Base-by-base conservation (phyloP, 2,888 invertebrate species). In the Drosophila multiciliata region DNA sequence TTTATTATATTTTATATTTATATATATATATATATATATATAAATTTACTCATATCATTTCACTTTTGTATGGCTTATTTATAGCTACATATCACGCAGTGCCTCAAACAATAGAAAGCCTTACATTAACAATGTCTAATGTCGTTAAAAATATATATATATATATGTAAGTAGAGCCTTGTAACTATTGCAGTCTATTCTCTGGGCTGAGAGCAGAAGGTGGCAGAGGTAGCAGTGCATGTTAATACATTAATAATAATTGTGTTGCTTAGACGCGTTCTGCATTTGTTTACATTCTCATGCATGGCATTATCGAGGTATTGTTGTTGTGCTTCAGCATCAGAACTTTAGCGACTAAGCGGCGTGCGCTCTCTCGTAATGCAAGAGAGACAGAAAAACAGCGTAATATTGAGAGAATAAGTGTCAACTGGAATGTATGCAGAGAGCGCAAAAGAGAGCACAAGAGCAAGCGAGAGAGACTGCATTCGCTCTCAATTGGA, bases 241-340 rank as follows among this genome's bases (percentile, higher is more conserved):
- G 66, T 40, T 68, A 74, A 63, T 62, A 67, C 62, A 64, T 65
- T 66, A 59, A 54, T 50, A 70, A 70, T 62, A 76, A 73, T 40
- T 53, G 63, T 57, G 71, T 71, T 78, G 58, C 65, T 66, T 55
- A 15, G 26, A 48, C 42, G 55, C 53, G 23, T 35, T 42, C 59
- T 66, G 64, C 74, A 63, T 86, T 86, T 86, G 85, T 86, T 86
- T 86, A 89, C 85, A 85, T 85, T 87, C 71, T 74, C 89, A 68
- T 80, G 42, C 71, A 72, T 69, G 70, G 61, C 66, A 68, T 77
- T 74, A 72, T 52, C 32, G 49, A 7, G 62, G 29, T 61, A 32
- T 62, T 59, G 48, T 74, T 73, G 69, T 67, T 59, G 61, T 68
- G 66, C 45, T 68, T 65, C 49, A 49, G 57, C 65, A 64, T 38